Percentiles rank a stretch among this genome's conserved stretches.
These are phyloP conservation scores for Eristalis arbustorum DNA, from an alignment of 2,888 invertebrate genomes.

Conservation along the genomic window DNA sequence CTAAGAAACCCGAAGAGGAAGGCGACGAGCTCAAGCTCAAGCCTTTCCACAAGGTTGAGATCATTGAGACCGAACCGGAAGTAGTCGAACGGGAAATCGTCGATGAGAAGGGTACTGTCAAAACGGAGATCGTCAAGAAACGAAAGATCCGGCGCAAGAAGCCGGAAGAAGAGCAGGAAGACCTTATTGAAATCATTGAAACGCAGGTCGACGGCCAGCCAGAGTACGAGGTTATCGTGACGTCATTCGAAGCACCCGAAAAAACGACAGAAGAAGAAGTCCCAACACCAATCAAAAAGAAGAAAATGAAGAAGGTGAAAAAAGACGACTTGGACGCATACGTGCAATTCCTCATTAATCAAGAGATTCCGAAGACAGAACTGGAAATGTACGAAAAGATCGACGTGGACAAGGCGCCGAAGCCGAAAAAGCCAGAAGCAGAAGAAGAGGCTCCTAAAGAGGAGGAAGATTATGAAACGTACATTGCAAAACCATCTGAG, in stretches of 20 bases:
- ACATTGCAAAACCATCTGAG: not conserved
- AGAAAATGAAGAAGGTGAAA: slow-evolving; percentile 75
- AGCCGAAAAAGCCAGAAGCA: slow-evolving; percentile 74
- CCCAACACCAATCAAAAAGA: slow-evolving; percentile 72
- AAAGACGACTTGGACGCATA: slow-evolving; percentile 78
- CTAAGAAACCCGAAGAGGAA: slow-evolving; percentile 70
- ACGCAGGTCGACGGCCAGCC: slow-evolving; percentile 78
- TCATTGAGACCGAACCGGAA: slow-evolving; percentile 74
- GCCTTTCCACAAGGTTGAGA: slow-evolving; percentile 73
- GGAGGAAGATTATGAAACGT: slow-evolving; percentile 40
- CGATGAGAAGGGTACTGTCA: slow-evolving; percentile 73
- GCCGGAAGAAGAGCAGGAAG: slow-evolving; percentile 78
- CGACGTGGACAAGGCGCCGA: slow-evolving; percentile 77
- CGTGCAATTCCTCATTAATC: slow-evolving; percentile 77
- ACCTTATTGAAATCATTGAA: slow-evolving; percentile 79
- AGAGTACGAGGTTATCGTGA: slow-evolving; percentile 79
- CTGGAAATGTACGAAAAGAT: slow-evolving; percentile 80
- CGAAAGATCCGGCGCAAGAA: slow-evolving; percentile 78
- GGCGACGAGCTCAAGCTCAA: slow-evolving; percentile 71
- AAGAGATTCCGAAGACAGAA: slow-evolving; percentile 79
- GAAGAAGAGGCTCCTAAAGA: slow-evolving; percentile 64
- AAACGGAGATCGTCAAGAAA: slow-evolving; percentile 76
- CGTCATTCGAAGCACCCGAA: slow-evolving; percentile 76
- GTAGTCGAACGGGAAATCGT: slow-evolving; percentile 71
- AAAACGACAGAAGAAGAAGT: slow-evolving; percentile 45